Base-by-base conservation (phyloP, 2,888 invertebrate species). In the Lasius fuliginosus region DNA sequence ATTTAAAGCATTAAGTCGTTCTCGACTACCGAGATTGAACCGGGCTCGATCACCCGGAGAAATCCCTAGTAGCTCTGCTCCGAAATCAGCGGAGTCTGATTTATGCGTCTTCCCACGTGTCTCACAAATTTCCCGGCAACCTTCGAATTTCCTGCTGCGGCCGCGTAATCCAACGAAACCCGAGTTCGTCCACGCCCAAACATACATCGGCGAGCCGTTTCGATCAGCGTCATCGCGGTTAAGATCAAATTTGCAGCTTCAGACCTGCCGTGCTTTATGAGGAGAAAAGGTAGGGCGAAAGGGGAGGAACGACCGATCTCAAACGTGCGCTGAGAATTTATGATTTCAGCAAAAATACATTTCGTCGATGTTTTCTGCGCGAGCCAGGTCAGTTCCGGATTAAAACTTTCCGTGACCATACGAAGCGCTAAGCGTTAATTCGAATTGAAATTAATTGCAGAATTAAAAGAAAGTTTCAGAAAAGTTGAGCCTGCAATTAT, bases 131-230 rank as follows among this genome's bases (percentile, higher is more conserved):
- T 83, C 79, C 69, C 79, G 68, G 79, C 36, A 69, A 83, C 68
- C 83, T 83, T 79, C 77, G 79, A 79, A 83, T 83, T 83, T 83
- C 79, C 83, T 83, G 83, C 79, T 69, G 79, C 60, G 79, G 53
- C 79, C 46, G 73, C 71, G 71, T 79, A 81, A 71, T 83, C 60
- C 82, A 74, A 76, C 69, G 77, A 68, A 77, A 77, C 58, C 53
- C 46, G 46, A 27, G 67, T 76, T 53, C 65, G 75, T 65, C 65
- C 67, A 58, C 12, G 56, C 65, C 23, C 77, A 58, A 65, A 65
- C 76, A 49, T 81, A 79, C 68, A 30, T 77, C 58, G 58, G 46
- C 33, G 36, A n/a, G 15, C 60, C 82, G 77, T 83, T 77, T 83
- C 77, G 60, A 27, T 46, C 67, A 77, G 27, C 77, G 75, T 77